Evolutionary conservation across 2,888 invertebrate genomes (phyloP).

Genomic region (Plebejus anna): DNA sequence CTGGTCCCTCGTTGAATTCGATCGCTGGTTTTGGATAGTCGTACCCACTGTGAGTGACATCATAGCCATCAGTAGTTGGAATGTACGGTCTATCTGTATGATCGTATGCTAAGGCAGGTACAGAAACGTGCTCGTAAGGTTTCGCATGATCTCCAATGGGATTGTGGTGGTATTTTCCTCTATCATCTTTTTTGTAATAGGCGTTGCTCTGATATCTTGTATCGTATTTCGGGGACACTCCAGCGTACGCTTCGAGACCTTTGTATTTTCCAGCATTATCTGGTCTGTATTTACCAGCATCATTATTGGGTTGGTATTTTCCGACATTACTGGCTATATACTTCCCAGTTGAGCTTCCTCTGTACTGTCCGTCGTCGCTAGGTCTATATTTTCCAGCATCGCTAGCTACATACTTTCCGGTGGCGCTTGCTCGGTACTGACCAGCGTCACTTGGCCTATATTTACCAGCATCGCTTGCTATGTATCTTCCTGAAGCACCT

Average conservation of each 20-base stretch:
- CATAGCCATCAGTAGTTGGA: conserved; percentile 1
- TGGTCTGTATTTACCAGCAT: conserved; percentile 21
- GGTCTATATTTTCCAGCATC: conserved; percentile 22
- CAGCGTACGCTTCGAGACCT: conserved; percentile 31
- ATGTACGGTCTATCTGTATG: conserved; percentile 47
- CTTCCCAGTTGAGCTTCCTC: conserved; percentile 30
- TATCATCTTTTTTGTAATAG: conserved; percentile 47
- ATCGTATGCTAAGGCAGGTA: conserved; percentile 59
- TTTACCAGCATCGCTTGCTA: conserved; percentile 36
- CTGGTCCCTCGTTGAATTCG: conserved; percentile 40
- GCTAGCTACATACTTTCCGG: conserved; percentile 22
- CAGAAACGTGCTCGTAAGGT: conserved; percentile 64
- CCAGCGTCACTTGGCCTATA: conserved; percentile 35
- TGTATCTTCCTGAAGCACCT: conserved; percentile 31
- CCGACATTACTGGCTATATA: conserved; percentile 28
- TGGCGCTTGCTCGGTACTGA: conserved; percentile 10
- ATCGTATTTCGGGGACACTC: conserved; percentile 36
- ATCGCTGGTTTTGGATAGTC: conserved; percentile 42
- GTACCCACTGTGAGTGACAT: conserved; percentile 37
- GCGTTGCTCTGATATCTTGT: conserved; percentile 39
- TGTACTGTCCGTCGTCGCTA: conserved; percentile 21
- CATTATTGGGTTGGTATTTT: conserved; percentile 5
- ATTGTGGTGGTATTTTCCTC: conserved; percentile 73
- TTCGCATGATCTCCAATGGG: conserved; percentile 68
- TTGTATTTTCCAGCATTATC: conserved; percentile 17